phyloP scores from a whole-genome alignment of 2,888 invertebrate species.

The Ellobium chinense region DNA sequence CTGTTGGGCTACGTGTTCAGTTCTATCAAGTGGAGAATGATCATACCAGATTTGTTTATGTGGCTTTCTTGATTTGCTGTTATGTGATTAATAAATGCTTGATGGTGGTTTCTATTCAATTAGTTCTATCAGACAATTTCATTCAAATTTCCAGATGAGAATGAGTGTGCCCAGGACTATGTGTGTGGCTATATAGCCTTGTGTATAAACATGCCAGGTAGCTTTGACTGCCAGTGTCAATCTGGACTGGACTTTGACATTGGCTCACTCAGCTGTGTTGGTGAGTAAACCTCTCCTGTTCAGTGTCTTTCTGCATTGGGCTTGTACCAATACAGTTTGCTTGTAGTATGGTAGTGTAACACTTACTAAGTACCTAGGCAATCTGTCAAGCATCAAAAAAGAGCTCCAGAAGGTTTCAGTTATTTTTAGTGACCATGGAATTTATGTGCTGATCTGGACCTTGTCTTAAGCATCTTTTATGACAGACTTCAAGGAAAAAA shows the following conservation, averaged over 20 bases:
- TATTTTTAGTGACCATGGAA: too few species aligned
- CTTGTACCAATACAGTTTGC: too few species aligned
- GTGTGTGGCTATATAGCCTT: slow-evolving; percentile 81
- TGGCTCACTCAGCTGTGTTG: slow-evolving; percentile 50
- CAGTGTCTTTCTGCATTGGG: background rate
- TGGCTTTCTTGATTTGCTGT: background rate
- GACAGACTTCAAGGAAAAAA: too few species aligned
- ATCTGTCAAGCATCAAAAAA: too few species aligned
- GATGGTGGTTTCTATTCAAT: background rate
- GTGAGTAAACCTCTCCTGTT: slow-evolving; percentile 43
- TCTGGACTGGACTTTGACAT: slow-evolving; percentile 80
- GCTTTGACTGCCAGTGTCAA: slow-evolving; percentile 90
- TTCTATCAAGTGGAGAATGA: too few species aligned
- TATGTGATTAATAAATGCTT: background rate
- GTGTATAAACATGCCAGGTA: slow-evolving; percentile 89
- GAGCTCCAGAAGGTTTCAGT: too few species aligned
- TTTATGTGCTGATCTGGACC: too few species aligned
- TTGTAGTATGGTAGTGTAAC: too few species aligned
- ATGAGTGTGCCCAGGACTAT: slow-evolving; percentile 57
- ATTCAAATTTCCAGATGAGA: slow-evolving; percentile 50
- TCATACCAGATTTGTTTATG: too few species aligned
- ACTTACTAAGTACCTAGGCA: too few species aligned
- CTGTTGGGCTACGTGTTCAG: too few species aligned
- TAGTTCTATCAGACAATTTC: background rate
- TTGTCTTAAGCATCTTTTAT: too few species aligned